phyloP scores from a whole-genome alignment of 2,888 invertebrate genomes.

The Eudemis profundana region DNA sequence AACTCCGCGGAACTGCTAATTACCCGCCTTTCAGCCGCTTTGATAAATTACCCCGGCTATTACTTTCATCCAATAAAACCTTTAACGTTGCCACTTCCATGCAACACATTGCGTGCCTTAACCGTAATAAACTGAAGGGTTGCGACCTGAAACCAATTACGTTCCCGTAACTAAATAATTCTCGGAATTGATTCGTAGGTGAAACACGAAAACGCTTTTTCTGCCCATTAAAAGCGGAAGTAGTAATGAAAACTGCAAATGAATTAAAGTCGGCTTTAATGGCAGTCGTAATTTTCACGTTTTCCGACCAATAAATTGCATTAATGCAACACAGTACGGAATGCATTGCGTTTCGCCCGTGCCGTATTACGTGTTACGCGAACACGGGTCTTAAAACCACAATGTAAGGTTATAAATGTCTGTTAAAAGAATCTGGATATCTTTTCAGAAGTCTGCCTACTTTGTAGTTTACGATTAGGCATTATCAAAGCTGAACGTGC shows the following conservation, averaged over 20 bases:
- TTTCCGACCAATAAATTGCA: conserved; percentile 56
- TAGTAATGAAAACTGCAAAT: conserved; percentile 28
- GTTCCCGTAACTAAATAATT: conserved; percentile 29
- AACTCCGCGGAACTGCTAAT: conserved; percentile 57
- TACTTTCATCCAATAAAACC: conserved; percentile 45
- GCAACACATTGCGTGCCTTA: conserved; percentile 40
- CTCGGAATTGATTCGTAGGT: conserved; percentile 17
- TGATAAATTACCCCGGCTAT: conserved; percentile 58
- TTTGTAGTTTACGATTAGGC: conserved; percentile 40
- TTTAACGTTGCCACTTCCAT: conserved; percentile 43
- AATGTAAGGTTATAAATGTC: conserved; percentile 30
- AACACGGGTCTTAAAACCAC: conserved; percentile 33
- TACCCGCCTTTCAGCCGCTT: conserved; percentile 54
- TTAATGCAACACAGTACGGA: conserved; percentile 58
- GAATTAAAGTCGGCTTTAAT: conserved; percentile 49
- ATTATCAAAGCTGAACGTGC: conserved; percentile 53
- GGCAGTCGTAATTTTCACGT: conserved; percentile 54
- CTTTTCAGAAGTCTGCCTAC: conserved; percentile 26
- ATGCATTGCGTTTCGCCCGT: conserved; percentile 44
- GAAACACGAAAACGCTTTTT: conserved; percentile 25
- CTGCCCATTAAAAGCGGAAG: conserved; percentile 9
- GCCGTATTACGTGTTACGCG: conserved; percentile 34
- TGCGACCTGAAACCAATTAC: conserved; percentile 17
- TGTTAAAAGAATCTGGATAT: conserved; percentile 27
- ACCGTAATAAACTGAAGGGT: conserved; percentile 36